phyloP scores from a whole-genome alignment of 2,113 vertebrate species.

The Uropsilus gracilis region DNA sequence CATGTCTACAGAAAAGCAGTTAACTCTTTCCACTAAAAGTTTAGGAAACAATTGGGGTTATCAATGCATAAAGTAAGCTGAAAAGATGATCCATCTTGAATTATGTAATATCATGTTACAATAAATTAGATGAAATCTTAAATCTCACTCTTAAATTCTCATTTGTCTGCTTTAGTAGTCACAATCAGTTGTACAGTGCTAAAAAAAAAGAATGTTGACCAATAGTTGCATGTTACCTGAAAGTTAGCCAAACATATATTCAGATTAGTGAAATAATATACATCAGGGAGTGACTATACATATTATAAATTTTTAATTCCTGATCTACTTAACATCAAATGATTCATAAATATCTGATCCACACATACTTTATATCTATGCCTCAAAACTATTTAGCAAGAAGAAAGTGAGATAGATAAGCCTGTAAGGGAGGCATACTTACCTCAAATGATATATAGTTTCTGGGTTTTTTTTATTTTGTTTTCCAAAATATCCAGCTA shows the following conservation, averaged over 20 bases:
- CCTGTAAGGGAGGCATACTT: no score
- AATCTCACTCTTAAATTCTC: background rate
- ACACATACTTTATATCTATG: background rate
- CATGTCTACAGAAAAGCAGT: background rate
- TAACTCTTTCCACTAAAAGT: constrained; percentile 3
- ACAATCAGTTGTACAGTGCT: background rate
- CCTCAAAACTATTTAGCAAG: background rate
- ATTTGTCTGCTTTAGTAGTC: background rate
- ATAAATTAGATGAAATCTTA: background rate
- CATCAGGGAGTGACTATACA: background rate
- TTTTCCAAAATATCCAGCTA: background rate
- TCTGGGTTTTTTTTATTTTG: no score
- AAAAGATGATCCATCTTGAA: background rate
- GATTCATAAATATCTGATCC: background rate
- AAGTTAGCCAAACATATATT: constrained; percentile 32
- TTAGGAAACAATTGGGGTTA: background rate
- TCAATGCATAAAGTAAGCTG: background rate
- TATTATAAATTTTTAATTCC: constrained; percentile 4
- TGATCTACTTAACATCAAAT: background rate
- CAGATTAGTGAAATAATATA: background rate
- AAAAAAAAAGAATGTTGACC: background rate
- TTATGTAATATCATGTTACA: background rate
- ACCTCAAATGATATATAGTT: background rate
- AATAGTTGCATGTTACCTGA: background rate
- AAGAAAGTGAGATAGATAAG: background rate